Conservation (phyloP, 2,113 vertebrate genomes). For the Micromys minutus region DNA sequence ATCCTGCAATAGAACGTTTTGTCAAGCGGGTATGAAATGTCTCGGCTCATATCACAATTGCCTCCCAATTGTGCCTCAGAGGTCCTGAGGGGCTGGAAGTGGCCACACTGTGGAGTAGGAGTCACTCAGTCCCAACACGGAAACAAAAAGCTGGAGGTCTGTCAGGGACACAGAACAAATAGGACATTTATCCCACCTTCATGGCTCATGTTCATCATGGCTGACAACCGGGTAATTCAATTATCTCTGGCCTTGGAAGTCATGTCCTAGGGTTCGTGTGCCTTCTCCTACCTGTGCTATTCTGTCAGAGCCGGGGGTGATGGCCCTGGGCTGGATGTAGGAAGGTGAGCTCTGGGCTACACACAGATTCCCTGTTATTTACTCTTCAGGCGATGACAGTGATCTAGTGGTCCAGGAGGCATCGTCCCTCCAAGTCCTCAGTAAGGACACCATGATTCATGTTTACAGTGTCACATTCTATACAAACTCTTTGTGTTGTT, state of each 20-base stretch:
- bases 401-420: constrained; percentile 45
- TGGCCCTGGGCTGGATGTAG: neutral
- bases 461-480: constrained; percentile 57
- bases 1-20: neutral
- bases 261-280: neutral
- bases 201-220: neutral
- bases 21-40: neutral
- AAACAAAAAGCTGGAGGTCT: neutral
- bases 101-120: too few species aligned
- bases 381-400: constrained; percentile 17
- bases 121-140: neutral
- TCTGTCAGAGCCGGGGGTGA: neutral
- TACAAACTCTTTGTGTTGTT: constrained; percentile 37
- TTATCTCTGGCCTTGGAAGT: constrained; percentile 62
- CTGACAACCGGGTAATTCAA: constrained; percentile 57
- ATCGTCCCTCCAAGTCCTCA: neutral
- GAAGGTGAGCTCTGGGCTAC: neutral
- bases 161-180: neutral
- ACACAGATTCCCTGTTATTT: neutral
- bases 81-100: rapidly evolving
- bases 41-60: neutral
- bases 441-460: constrained; percentile 39
- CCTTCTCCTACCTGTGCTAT: neutral
- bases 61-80: neutral
- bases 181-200: neutral